Percentiles rank a stretch among this genome's conserved stretches.
Evolutionary conservation across 92 coral and sea anemone species (phyloP).

Genomic region (Diadumene lineata): DNA sequence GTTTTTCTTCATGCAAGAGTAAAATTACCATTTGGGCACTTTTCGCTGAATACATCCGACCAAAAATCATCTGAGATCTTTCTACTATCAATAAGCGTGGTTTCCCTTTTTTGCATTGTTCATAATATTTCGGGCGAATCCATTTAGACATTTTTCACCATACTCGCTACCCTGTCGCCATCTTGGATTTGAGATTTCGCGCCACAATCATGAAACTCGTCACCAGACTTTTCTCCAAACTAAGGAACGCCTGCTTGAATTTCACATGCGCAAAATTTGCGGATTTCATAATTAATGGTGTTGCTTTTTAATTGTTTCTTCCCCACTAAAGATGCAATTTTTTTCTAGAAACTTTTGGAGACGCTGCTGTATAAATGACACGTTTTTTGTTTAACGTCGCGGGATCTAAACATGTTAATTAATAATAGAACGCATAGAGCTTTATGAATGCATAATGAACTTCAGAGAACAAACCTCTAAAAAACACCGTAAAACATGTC

Average conservation of each 20-base stretch:
- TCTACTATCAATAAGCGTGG: constrained; percentile 56
- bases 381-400: neutral
- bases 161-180: constrained; percentile 57
- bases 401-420: neutral
- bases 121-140: constrained; percentile 66
- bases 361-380: neutral
- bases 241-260: constrained; percentile 15
- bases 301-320: neutral
- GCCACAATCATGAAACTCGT: constrained; percentile 38
- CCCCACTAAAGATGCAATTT: too few species aligned
- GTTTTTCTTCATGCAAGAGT: neutral
- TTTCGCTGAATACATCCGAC: constrained; percentile 56
- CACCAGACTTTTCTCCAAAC: constrained; percentile 11
- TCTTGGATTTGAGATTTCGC: constrained; percentile 74
- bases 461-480: neutral
- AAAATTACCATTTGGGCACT: constrained; percentile 83
- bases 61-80: constrained; percentile 67
- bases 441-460: neutral
- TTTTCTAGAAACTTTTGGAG: neutral
- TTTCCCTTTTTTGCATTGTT: constrained; percentile 60
- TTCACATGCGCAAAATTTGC: too few species aligned
- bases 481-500: neutral
- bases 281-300: too few species aligned
- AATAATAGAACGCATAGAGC: neutral
- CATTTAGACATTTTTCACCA: constrained; percentile 50